A percentile compares a stretch with the other conserved stretches of the same genome.
Evolutionary conservation across 2,797 vertebrate species (phyloP).

Genomic region (Borostomias antarcticus): DNA sequence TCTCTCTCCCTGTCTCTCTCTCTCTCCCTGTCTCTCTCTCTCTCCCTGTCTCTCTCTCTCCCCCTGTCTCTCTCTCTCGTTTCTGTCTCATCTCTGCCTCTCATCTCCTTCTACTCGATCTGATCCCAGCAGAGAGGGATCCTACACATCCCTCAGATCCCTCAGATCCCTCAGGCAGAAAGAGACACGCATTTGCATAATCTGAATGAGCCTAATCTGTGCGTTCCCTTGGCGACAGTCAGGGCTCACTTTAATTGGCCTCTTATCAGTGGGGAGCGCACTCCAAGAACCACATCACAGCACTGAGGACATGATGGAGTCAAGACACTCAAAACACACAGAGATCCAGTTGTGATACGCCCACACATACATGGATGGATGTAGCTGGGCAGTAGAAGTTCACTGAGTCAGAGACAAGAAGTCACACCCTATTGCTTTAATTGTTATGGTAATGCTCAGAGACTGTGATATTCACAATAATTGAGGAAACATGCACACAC

Average conservation of each 20-base stretch:
- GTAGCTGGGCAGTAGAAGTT: too few relatives aligned
- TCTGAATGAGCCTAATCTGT: constrained; percentile 74
- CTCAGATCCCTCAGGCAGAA: constrained; percentile 55
- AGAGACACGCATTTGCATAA: constrained; percentile 67
- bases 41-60: constrained; percentile 15
- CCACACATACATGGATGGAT: constrained; percentile 38
- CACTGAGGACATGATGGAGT: not conserved
- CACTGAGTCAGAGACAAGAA: too few relatives aligned
- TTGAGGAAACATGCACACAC: constrained; percentile 22
- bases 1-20: not conserved
- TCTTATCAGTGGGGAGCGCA: constrained; percentile 21
- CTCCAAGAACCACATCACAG: constrained; percentile 22
- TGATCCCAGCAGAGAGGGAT: constrained; percentile 64
- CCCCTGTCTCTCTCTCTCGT: constrained; percentile 19
- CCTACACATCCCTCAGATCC: too few relatives aligned
- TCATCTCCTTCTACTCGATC: constrained; percentile 18
- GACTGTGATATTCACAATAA: too few relatives aligned
- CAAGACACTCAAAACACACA: not conserved
- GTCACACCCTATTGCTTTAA: too few relatives aligned
- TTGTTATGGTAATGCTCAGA: too few relatives aligned
- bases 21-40: constrained; percentile 8
- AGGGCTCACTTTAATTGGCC: constrained; percentile 31
- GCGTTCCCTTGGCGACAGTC: constrained; percentile 42
- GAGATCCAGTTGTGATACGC: constrained; percentile 24
- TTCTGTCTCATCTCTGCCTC: constrained; percentile 2